A percentile compares a stretch with the other conserved stretches of the same genome.
phyloP scores from a whole-genome alignment of 1,140 invertebrate genomes.

The Nephotettix cincticeps region DNA sequence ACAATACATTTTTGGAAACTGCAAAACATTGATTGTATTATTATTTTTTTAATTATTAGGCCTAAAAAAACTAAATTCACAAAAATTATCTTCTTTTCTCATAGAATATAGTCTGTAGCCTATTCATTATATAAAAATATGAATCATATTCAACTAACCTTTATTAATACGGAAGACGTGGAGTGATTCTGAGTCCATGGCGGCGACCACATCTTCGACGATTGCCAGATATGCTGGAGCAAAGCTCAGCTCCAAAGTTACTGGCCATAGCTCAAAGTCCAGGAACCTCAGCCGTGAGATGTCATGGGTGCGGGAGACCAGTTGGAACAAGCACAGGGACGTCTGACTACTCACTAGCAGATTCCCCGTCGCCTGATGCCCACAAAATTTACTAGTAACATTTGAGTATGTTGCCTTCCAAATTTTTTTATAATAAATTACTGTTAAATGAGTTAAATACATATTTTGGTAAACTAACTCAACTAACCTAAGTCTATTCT shows the following conservation, averaged over 20 bases:
- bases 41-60: no score
- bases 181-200: slow-evolving; percentile 49
- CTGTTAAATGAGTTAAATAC: no score
- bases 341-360: slow-evolving; percentile 56
- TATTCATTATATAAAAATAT: no score
- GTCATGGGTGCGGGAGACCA: slow-evolving; percentile 60
- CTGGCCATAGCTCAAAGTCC: slow-evolving; percentile 60
- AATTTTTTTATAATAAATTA: no score
- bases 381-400: background rate
- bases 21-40: no score
- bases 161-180: slow-evolving; percentile 49
- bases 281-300: slow-evolving; percentile 62
- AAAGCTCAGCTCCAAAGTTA: slow-evolving; percentile 54
- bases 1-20: no score
- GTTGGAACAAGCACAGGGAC: slow-evolving; percentile 56
- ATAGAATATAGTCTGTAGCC: no score
- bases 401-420: background rate
- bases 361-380: slow-evolving; percentile 55
- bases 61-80: no score
- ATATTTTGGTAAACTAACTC: no score
- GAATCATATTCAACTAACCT: no score
- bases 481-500: no score
- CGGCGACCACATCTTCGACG: slow-evolving; percentile 59
- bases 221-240: slow-evolving; percentile 52
- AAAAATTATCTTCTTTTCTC: no score